Evolutionary conservation across 1,140 invertebrate species (phyloP), one percentile per base, ranked within the genome.

Genomic region (Pectinophora gossypiella): DNA sequence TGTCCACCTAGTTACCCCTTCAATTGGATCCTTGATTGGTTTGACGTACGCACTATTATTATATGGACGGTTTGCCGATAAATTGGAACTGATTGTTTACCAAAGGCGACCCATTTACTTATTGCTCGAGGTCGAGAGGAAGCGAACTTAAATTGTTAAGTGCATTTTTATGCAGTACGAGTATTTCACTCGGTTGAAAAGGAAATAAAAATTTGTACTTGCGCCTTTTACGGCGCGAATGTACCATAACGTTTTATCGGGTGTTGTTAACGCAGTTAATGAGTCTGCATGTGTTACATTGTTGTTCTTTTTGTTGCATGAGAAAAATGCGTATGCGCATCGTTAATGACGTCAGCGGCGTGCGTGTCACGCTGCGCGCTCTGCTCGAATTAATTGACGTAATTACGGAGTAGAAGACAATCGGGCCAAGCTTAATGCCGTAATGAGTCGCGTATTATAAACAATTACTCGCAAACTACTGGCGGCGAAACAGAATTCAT

Each of bases 1-100:
- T 69, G 73, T 80, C 78, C 78, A 82, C 75, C 76, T 81, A 79
- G 82, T 85, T 84, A 84, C 75, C 83, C 76, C 72, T 79, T 81
- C 83, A 83, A 86, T 83, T 83, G 80, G 67, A 70, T 68, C 71
- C 72, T 72, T 79, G 80, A 86, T 86, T 84, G 82, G 75, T 84
- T 78, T 76, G 82, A 86, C 80, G 78, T 81, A 63, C 68, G 60
- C 65, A 69, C 70, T 72, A 73, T 79, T 80, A 78, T 79, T 73
- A 72, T 72, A 62, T 65, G 64, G 63, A 67, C 63, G 47, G 54
- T 59, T 69, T 65, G 61, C 62, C 59, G 62, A 68, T 74, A 76
- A 76, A 84, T 76, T 83, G 74, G 67, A 75, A 67, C 68, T 79
- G 70, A 80, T 79, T 79, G 68, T 74, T 73, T 72, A 64, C 66